A percentile compares a stretch with the other conserved stretches of the same genome.
Evolutionary conservation across 2,113 vertebrate genomes (phyloP).

Genomic region (Morphnarchus princeps): DNA sequence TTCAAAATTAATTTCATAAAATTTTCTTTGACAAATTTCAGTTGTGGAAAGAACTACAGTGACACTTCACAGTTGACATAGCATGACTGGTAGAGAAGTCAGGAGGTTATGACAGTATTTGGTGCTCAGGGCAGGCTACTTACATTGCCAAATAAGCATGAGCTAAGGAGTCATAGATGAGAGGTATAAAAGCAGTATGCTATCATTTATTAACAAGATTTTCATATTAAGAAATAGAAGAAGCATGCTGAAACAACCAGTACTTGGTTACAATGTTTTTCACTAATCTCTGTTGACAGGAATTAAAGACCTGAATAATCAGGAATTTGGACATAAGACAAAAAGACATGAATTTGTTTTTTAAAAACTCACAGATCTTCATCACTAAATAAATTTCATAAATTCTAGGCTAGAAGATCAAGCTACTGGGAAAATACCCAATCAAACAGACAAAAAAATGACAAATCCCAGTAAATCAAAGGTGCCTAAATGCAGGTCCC

Average conservation of each 20-base stretch:
- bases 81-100: background rate
- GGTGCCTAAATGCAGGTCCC: background rate
- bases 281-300: background rate
- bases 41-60: background rate
- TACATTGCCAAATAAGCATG: background rate
- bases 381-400: background rate
- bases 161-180: background rate
- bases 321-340: background rate
- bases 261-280: background rate
- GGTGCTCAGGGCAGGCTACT: background rate
- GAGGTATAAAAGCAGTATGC: background rate
- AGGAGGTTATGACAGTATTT: background rate
- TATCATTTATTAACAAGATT: background rate
- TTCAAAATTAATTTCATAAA: background rate
- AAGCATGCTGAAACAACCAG: background rate
- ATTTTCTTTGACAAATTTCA: background rate
- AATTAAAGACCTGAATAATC: background rate
- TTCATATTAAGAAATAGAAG: background rate
- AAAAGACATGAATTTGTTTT: background rate
- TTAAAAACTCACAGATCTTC: background rate
- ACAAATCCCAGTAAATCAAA: background rate
- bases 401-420: background rate
- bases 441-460: background rate
- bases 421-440: background rate
- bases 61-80: background rate